phyloP scores from a whole-genome alignment of 1,140 invertebrate genomes.

The Reticulitermes speratus region DNA sequence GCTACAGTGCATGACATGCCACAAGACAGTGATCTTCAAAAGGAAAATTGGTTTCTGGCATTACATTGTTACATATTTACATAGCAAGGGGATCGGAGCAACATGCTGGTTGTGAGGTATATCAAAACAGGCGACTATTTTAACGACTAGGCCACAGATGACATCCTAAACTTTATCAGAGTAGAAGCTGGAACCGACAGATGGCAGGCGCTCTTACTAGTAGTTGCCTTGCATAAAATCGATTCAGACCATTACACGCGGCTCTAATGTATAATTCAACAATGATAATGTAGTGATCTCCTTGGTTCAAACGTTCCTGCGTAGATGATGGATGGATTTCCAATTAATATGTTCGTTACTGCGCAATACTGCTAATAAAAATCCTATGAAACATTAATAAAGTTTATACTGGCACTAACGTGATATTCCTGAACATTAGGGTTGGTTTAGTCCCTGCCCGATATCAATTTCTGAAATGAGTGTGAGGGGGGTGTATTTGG shows the following conservation, averaged over 20 bases:
- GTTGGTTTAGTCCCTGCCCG: not conserved
- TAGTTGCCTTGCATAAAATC: not conserved
- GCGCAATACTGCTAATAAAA: not conserved
- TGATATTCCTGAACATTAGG: not conserved
- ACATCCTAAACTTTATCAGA: too few relatives aligned
- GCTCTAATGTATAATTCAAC: not conserved
- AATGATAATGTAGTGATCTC: not conserved
- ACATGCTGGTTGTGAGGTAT: too few relatives aligned
- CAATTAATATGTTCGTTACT: not conserved
- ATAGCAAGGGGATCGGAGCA: too few relatives aligned
- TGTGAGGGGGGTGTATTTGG: not conserved
- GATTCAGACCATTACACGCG: not conserved
- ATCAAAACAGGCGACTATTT: too few relatives aligned
- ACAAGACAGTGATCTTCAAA: too few relatives aligned
- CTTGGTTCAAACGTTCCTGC: not conserved
- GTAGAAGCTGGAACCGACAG: not conserved
- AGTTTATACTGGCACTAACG: not conserved
- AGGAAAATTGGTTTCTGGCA: too few relatives aligned
- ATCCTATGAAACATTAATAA: not conserved
- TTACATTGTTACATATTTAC: too few relatives aligned
- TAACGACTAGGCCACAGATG: too few relatives aligned
- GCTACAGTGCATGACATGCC: too few relatives aligned
- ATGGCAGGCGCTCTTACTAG: not conserved
- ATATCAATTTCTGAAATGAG: not conserved
- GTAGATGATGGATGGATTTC: not conserved